These are phyloP conservation scores for Pomacea canaliculata DNA, from an alignment of 2,888 invertebrate genomes.

Conservation along the genomic window DNA sequence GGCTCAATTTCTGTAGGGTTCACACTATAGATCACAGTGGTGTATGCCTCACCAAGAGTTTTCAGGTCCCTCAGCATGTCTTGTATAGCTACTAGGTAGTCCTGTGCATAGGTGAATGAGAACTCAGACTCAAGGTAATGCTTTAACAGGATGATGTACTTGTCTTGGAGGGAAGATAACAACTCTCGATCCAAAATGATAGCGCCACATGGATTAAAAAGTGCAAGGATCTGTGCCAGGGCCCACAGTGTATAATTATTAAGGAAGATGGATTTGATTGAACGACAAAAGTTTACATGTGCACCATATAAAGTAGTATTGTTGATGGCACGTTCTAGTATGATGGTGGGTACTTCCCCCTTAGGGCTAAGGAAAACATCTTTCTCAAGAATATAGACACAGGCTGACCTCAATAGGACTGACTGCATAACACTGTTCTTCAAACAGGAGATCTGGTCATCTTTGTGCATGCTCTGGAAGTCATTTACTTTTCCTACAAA, in stretches of 20 bases:
- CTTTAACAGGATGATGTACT: conserved; percentile 72
- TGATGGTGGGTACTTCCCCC: conserved; percentile 85
- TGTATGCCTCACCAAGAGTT: conserved; percentile 89
- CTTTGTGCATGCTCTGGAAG: conserved; percentile 93
- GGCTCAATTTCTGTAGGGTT: conserved; percentile 94
- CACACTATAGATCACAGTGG: conserved; percentile 90
- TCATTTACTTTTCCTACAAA: conserved; percentile 77
- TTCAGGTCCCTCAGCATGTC: conserved; percentile 79
- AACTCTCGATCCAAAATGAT: conserved; percentile 73
- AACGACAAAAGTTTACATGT: conserved; percentile 64
- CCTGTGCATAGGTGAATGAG: conserved; percentile 55
- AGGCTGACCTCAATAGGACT: conserved; percentile 89
- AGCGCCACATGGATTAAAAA: conserved; percentile 88
- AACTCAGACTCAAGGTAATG: conserved; percentile 67
- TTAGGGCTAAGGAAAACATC: conserved; percentile 84
- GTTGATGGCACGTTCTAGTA: conserved; percentile 87
- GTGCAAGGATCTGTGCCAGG: conserved; percentile 80
- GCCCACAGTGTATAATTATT: conserved; percentile 90
- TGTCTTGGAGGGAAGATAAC: conserved; percentile 66
- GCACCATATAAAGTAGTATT: conserved; percentile 62
- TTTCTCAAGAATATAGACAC: conserved; percentile 89
- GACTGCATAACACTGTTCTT: conserved; percentile 77
- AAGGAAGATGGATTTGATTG: conserved; percentile 72
- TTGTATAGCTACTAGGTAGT: conserved; percentile 48
- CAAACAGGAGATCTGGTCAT: conserved; percentile 88